Evolutionary conservation across 2,113 vertebrate genomes (phyloP), one percentile per base, ranked within the genome.

Genomic region (Lasiurus borealis): DNA sequence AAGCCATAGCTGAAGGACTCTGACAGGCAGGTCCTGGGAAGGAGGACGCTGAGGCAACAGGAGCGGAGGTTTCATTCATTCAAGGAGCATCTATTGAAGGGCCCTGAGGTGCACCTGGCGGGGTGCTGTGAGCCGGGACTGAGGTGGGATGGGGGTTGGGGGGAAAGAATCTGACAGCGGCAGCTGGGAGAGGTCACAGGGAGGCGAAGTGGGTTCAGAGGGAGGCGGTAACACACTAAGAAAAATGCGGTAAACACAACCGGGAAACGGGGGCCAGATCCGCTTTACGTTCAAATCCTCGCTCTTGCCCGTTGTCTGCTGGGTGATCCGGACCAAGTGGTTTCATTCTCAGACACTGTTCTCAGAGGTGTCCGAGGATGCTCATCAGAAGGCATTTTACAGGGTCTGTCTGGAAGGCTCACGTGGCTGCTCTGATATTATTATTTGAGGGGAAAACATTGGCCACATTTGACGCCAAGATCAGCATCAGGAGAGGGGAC

Each of bases 221-320:
- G 83, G 54, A 34, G 31, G 21, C 48, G 5, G 27, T 46, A 18
- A 59, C 6, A n/a, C 66, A 27, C 36, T 23, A 2, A 52, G 21
- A 15, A 57, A 8, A 46, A 25, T 0, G 0, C 73, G 11, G 14
- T 57, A 19, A 52, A 27, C 0, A 2, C 44, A 15, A 1, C 6
- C 15, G 27, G 27, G 3, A 36, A 34, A 34, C 13, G 3, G 85
- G 62, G 29, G 13, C 77, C 57, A 34, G 14, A 23, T 36, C 66
- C 5, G 23, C 68, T 81, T 48, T 31, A 18, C 2, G 6, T 25
- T 72, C 50, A 34, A 40, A 48, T 90, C 64, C 21, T 34, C 19
- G 15, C 50, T 86, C 48, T 76, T 15, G 27, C 34, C 31, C 34
- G 0, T 46, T 59, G 25, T 44, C 78, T 16, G 19, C 78, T 3